Percentiles rank a stretch among this genome's conserved stretches.
Evolutionary conservation across 2,113 vertebrate species (phyloP).

Genomic region (Synchiropus splendidus): DNA sequence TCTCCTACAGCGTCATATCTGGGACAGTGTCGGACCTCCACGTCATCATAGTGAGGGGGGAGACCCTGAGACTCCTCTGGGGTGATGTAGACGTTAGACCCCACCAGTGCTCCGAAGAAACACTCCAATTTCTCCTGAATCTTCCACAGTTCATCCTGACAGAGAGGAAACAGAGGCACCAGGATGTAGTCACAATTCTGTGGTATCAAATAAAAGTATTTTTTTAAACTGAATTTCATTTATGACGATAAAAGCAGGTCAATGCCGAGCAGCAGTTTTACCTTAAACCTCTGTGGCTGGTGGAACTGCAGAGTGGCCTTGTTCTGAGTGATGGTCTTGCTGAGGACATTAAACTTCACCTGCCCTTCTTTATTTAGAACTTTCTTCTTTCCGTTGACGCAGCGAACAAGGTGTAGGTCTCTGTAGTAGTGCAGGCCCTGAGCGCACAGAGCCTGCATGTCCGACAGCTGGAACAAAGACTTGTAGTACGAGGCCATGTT

Average conservation of each 20-base stretch:
- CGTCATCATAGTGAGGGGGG: slow-evolving; percentile 85
- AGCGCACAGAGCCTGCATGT: slow-evolving; percentile 69
- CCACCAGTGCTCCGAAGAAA: slow-evolving; percentile 84
- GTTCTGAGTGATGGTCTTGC: slow-evolving; percentile 73
- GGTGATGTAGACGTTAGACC: slow-evolving; percentile 88
- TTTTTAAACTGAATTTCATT: too few species aligned
- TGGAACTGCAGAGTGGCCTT: slow-evolving; percentile 87
- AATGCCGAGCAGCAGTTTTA: too few species aligned
- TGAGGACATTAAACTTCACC: slow-evolving; percentile 70
- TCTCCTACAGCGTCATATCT: too few species aligned
- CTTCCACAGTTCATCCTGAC: slow-evolving; percentile 83
- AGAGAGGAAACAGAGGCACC: not conserved
- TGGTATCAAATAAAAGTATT: too few species aligned
- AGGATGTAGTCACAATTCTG: too few species aligned
- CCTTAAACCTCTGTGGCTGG: slow-evolving; percentile 92
- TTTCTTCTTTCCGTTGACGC: slow-evolving; percentile 73
- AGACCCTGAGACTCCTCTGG: slow-evolving; percentile 81
- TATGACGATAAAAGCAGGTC: too few species aligned
- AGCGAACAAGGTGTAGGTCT: slow-evolving; percentile 79
- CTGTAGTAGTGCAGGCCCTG: slow-evolving; percentile 64
- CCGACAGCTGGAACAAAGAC: slow-evolving; percentile 75
- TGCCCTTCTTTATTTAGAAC: slow-evolving; percentile 75
- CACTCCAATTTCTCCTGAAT: slow-evolving; percentile 89
- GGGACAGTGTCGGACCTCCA: slow-evolving; percentile 80
- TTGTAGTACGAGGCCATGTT: slow-evolving; percentile 60